phyloP scores from a whole-genome alignment of 2,888 invertebrate species.

The Mythimna lalbum region DNA sequence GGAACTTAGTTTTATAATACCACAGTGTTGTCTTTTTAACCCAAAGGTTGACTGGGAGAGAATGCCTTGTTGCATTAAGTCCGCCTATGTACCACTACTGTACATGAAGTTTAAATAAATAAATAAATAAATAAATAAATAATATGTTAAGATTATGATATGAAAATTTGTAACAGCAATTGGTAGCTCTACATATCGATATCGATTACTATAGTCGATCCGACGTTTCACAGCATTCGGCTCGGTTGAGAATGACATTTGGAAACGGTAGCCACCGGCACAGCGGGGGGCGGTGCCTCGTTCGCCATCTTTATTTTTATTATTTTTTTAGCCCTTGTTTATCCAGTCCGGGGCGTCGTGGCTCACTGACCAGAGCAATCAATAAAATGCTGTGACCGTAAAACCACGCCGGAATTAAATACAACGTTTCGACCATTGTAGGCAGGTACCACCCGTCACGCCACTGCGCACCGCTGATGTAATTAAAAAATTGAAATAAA shows the following conservation, averaged over 20 bases:
- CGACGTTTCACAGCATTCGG: constrained; percentile 55
- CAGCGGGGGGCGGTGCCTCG: constrained; percentile 87
- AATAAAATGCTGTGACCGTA: constrained; percentile 87
- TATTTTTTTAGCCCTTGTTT: constrained; percentile 87
- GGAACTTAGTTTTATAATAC: too few relatives aligned
- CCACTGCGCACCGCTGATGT: constrained; percentile 67
- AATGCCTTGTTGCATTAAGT: too few relatives aligned
- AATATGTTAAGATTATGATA: too few relatives aligned
- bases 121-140: too few relatives aligned
- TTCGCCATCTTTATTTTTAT: constrained; percentile 87
- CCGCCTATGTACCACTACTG: too few relatives aligned
- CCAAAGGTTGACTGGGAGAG: too few relatives aligned
- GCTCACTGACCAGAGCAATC: constrained; percentile 86
- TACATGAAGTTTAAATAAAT: too few relatives aligned
- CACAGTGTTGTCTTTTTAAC: too few relatives aligned
- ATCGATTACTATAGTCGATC: constrained; percentile 60
- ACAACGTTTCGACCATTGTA: constrained; percentile 72
- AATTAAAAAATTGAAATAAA: constrained; percentile 74
- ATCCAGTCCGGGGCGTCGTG: constrained; percentile 85
- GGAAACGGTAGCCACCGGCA: constrained; percentile 86
- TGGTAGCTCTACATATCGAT: constrained; percentile 45
- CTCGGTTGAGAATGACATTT: constrained; percentile 86
- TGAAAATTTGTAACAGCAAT: background rate
- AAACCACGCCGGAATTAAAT: constrained; percentile 87
- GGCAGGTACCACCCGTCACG: constrained; percentile 73